Evolutionary conservation across 1,140 invertebrate species (phyloP), one percentile per base, ranked within the genome.

Genomic region (Diabrotica undecimpunctata): DNA sequence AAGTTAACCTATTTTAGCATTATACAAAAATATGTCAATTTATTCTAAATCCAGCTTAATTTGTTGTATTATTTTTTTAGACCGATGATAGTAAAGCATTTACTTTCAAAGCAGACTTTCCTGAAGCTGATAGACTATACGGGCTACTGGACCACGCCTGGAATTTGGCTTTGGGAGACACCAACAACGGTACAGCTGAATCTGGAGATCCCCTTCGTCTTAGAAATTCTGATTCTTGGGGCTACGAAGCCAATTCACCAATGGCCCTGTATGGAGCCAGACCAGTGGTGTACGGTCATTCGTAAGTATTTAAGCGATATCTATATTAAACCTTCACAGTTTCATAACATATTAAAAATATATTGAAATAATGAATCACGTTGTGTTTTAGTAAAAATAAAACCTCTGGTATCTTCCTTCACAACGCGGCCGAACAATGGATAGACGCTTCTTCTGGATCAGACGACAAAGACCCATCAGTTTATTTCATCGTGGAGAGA

Each of bases 341-440:
- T n/a, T 25, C 4, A 1, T 25, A n/a, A n/a, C n/a, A n/a, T n/a
- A n/a, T n/a, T n/a, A n/a, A n/a, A n/a, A 25, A 25, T 25, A 25
- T 25, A 25, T 25, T 25, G 25, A 25, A 25, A 1, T 10, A 12
- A 12, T 9, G 1, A 9, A 5, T 12, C 46, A 9, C 12, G 5
- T 51, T 1, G 9, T 51, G 12, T 51, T 51, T n/a, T 9, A 51
- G 46, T 51, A 5, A 1, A 12, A 10, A 12, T 9, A 83, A 82
- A 69, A 92, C 92, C 5, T 87, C 90, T 25, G 96, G 95, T 38
- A 84, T 97, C 12, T 95, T 96, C 71, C 98, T 96, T 95, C 86
- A 96, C 64, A 99, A 99, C 83, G 88, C 95, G 0, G 94, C 96
- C 5, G 97, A 99, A 83, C 98, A 95, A 0, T 99, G 96, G 96